Conservation (phyloP, 2,797 vertebrate species). For the Amblyopsis hoosieri region DNA sequence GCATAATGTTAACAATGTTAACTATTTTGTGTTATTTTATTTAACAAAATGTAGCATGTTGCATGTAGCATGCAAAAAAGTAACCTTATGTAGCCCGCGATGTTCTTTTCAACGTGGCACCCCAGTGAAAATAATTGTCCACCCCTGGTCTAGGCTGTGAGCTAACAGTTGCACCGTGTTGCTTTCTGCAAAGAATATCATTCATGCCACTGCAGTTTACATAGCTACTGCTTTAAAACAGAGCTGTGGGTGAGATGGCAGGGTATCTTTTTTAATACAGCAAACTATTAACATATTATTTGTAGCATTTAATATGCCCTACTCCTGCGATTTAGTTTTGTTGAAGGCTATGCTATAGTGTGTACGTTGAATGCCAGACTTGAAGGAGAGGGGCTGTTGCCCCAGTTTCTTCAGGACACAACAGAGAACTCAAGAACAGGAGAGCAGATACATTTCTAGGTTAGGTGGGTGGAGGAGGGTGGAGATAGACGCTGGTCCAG, state of each 20-base stretch:
- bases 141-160: background rate
- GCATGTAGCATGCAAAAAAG: no score
- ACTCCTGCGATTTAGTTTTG: no score
- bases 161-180: background rate
- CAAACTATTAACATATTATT: no score
- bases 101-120: no score
- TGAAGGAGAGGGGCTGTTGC: conserved; percentile 55
- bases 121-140: no score
- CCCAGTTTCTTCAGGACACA: conserved; percentile 60
- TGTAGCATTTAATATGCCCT: no score
- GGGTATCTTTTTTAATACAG: background rate
- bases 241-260: background rate
- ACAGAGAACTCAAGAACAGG: conserved; percentile 51
- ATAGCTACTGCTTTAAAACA: conserved; percentile 2
- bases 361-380: conserved; percentile 19
- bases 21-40: no score
- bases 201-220: background rate
- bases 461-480: conserved; percentile 27
- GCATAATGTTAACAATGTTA: no score
- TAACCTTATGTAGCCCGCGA: no score
- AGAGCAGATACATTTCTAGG: conserved; percentile 69
- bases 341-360: no score
- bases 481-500: conserved; percentile 61
- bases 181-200: background rate
- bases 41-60: no score